Conservation (phyloP, 2,888 invertebrate genomes). For the Palloptera scutellata region DNA sequence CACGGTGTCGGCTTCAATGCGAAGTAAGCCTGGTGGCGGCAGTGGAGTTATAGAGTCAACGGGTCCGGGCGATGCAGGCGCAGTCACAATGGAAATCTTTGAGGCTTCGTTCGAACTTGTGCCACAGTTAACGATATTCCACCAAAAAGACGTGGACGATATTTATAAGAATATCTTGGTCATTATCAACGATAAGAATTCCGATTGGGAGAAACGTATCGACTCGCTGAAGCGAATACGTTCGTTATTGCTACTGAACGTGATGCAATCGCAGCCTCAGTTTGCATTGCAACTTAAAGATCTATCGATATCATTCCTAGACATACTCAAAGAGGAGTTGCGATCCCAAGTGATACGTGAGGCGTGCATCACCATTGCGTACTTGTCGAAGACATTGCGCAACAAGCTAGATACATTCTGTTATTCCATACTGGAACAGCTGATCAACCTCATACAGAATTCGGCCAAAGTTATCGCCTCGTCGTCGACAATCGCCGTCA, state of each 20-base stretch:
- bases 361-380: slow-evolving; percentile 93
- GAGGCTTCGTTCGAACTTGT: slow-evolving; percentile 84
- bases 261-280: slow-evolving; percentile 72
- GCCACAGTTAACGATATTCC: slow-evolving; percentile 83
- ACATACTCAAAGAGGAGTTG: slow-evolving; percentile 86
- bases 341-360: slow-evolving; percentile 88
- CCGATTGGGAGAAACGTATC: slow-evolving; percentile 95
- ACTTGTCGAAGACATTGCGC: slow-evolving; percentile 84
- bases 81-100: slow-evolving; percentile 89
- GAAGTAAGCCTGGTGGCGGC: slow-evolving; percentile 51
- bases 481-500: slow-evolving; percentile 84
- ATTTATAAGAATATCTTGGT: slow-evolving; percentile 78
- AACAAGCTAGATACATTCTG: slow-evolving; percentile 87
- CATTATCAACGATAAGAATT: slow-evolving; percentile 79
- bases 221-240: slow-evolving; percentile 88
- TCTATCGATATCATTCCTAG: slow-evolving; percentile 82
- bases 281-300: slow-evolving; percentile 81
- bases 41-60: slow-evolving; percentile 40
- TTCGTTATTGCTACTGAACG: slow-evolving; percentile 82
- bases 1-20: slow-evolving; percentile 57
- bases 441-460: slow-evolving; percentile 92
- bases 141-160: slow-evolving; percentile 83
- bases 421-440: slow-evolving; percentile 79
- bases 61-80: slow-evolving; percentile 73
- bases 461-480: slow-evolving; percentile 95